Percentiles rank a stretch among this genome's conserved stretches.
Evolutionary conservation across 2,888 invertebrate species (phyloP).

Genomic region (Neoaliturus tenellus): DNA sequence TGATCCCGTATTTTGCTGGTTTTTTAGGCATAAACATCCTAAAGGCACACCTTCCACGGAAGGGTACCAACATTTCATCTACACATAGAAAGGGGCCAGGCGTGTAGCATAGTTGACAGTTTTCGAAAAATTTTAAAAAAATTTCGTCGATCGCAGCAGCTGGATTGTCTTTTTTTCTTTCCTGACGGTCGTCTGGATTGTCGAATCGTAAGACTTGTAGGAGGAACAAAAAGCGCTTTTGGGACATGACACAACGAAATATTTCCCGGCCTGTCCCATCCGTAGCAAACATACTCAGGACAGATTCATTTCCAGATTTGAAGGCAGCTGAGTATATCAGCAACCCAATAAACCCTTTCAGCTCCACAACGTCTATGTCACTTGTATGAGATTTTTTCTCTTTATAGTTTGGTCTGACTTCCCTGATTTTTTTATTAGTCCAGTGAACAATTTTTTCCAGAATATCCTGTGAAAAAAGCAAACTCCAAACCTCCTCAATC

Average conservation of each 20-base stretch:
- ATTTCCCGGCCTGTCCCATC: constrained; percentile 55
- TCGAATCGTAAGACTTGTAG: constrained; percentile 40
- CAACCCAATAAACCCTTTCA: constrained; percentile 52
- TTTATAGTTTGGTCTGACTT: neutral
- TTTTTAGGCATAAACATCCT: constrained; percentile 61
- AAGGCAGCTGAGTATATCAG: constrained; percentile 38
- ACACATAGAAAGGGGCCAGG: constrained; percentile 53
- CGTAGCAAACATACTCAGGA: constrained; percentile 47
- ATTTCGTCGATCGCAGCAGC: constrained; percentile 57
- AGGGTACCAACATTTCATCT: constrained; percentile 60
- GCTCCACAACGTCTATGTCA: constrained; percentile 29
- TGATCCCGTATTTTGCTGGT: constrained; percentile 55
- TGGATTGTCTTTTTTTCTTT: constrained; percentile 24
- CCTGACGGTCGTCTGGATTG: neutral
- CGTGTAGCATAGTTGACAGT: constrained; percentile 55
- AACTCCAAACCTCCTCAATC: neutral
- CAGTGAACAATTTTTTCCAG: constrained; percentile 10
- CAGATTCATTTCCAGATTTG: constrained; percentile 24
- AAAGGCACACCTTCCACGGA: constrained; percentile 57
- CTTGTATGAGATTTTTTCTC: constrained; percentile 3
- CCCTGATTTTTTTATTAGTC: constrained; percentile 33
- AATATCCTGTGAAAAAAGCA: constrained; percentile 12
- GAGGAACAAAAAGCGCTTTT: constrained; percentile 37
- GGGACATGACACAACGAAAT: constrained; percentile 45
- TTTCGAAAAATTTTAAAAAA: constrained; percentile 55